Evolutionary conservation across 2,113 vertebrate genomes (phyloP).

Genomic region (Sialia sialis): DNA sequence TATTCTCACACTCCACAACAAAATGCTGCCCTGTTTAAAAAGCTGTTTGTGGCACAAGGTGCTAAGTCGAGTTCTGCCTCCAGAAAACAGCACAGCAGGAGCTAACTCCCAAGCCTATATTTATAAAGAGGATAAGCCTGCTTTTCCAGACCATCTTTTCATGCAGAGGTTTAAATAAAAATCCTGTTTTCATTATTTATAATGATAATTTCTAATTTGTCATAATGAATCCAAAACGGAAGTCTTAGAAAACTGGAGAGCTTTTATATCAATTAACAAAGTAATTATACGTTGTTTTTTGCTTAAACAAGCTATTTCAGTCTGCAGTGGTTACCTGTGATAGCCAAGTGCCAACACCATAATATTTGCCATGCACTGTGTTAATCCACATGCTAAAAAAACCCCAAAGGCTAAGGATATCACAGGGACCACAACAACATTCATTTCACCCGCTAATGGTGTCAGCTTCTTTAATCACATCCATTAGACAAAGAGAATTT

Average conservation of each 20-base stretch:
- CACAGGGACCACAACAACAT: not conserved
- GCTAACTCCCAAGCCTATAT: not conserved
- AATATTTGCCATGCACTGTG: not conserved
- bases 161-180: not conserved
- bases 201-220: not conserved
- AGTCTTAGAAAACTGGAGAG: not conserved
- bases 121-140: not conserved
- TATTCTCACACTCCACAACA: not conserved
- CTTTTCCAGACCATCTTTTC: not conserved
- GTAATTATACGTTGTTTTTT: not conserved
- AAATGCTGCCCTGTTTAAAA: not conserved
- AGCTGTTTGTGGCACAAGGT: not conserved
- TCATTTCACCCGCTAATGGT: not conserved
- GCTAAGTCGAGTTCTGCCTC: not conserved
- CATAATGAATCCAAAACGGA: not conserved
- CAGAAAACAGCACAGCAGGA: not conserved
- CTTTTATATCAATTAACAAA: slow-evolving; percentile 12
- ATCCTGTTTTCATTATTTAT: not conserved
- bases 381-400: not conserved
- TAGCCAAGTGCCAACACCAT: not conserved
- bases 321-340: not conserved
- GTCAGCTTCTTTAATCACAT: not conserved
- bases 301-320: not conserved
- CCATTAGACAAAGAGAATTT: not conserved
- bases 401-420: not conserved